A percentile compares a stretch with the other conserved stretches of the same genome.
These are phyloP conservation scores for Coenonympha glycerion DNA, from an alignment of 2,888 invertebrate genomes.

Conservation along the genomic window DNA sequence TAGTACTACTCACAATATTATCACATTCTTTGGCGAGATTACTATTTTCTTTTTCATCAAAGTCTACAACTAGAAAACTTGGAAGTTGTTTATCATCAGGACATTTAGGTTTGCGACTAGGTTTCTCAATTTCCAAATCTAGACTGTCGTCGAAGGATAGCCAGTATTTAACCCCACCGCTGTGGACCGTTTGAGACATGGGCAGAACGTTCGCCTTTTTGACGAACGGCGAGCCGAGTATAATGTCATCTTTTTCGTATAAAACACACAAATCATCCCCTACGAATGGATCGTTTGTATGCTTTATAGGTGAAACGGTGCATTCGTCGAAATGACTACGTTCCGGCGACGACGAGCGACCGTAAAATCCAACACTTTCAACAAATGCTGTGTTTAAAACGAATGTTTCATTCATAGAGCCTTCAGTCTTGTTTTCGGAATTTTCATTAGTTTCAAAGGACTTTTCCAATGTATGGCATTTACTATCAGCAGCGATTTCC, in stretches of 20 bases:
- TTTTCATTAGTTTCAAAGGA: conserved; percentile 25
- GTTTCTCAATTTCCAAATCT: conserved; percentile 28
- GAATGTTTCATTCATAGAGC: conserved; percentile 35
- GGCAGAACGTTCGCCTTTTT: conserved; percentile 52
- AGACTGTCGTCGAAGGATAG: conserved; percentile 58
- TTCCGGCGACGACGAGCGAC: conserved; percentile 46
- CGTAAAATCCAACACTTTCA: conserved; percentile 32
- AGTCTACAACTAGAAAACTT: conserved; percentile 48
- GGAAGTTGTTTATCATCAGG: conserved; percentile 48
- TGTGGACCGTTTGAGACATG: conserved; percentile 60
- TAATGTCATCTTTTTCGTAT: conserved; percentile 44
- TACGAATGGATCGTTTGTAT: conserved; percentile 17
- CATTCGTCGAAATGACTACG: conserved; percentile 44
- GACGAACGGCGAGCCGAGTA: conserved; percentile 53
- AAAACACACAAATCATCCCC: conserved; percentile 37
- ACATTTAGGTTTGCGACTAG: conserved; percentile 28
- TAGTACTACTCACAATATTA: neutral
- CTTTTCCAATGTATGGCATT: conserved; percentile 22
- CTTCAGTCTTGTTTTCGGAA: conserved; percentile 1
- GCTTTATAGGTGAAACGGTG: conserved; percentile 47
- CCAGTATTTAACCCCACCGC: conserved; percentile 67
- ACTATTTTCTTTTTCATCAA: conserved; percentile 17
- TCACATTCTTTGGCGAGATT: neutral
- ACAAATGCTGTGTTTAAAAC: conserved; percentile 58
- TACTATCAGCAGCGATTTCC: conserved; percentile 20